A percentile compares a stretch with the other conserved stretches of the same genome.
Evolutionary conservation across 2,797 vertebrate species (phyloP).

Genomic region (Rhabdophis nuchalis): DNA sequence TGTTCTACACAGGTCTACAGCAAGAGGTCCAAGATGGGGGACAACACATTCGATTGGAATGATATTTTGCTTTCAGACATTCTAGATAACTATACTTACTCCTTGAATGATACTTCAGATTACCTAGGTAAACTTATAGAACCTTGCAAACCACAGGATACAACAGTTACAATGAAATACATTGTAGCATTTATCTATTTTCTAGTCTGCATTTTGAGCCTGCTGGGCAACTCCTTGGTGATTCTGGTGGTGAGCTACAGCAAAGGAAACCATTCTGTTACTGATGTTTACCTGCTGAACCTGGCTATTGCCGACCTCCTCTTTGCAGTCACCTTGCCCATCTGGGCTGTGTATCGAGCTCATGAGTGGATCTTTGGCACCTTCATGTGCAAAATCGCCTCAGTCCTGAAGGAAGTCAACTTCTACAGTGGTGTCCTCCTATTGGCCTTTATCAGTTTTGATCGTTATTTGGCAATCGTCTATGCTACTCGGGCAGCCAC

Average conservation of each 20-base stretch:
- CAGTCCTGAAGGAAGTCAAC: slow-evolving; percentile 79
- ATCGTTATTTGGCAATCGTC: slow-evolving; percentile 88
- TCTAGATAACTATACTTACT: slow-evolving; percentile 19
- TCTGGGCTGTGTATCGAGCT: slow-evolving; percentile 73
- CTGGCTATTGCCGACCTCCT: slow-evolving; percentile 83
- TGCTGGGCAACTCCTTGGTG: slow-evolving; percentile 83
- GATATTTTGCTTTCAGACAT: not conserved
- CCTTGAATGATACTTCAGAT: slow-evolving; percentile 25
- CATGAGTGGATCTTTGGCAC: slow-evolving; percentile 79
- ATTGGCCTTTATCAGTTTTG: slow-evolving; percentile 86
- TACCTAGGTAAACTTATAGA: not conserved
- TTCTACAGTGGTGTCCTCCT: slow-evolving; percentile 84
- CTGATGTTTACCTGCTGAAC: slow-evolving; percentile 86
- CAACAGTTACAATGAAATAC: slow-evolving; percentile 51
- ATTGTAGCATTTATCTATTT: slow-evolving; percentile 68
- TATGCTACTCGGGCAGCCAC: slow-evolving; percentile 73
- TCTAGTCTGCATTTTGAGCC: slow-evolving; percentile 75
- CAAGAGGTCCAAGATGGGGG: not conserved
- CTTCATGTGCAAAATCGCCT: slow-evolving; percentile 79
- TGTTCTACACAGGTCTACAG: not conserved
- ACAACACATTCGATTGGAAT: not conserved
- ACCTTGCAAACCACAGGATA: not conserved
- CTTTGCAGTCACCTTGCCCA: slow-evolving; percentile 80
- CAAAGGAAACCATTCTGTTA: slow-evolving; percentile 71
- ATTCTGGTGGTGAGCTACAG: slow-evolving; percentile 76